Conservation (phyloP, 2,888 invertebrate genomes). For the Sycophila texana region DNA sequence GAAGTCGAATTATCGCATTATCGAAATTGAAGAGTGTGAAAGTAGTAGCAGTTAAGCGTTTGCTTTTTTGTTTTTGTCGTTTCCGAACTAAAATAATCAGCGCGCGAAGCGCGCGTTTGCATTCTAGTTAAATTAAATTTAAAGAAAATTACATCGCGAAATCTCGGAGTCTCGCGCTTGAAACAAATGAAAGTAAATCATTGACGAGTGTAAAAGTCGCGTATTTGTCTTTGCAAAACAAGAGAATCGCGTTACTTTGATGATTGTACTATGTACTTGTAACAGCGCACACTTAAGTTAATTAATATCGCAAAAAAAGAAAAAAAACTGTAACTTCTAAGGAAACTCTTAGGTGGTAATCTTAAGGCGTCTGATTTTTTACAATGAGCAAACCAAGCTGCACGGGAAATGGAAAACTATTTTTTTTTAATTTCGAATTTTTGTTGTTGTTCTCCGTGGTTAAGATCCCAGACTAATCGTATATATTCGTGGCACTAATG, state of each 20-base stretch:
- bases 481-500: constrained; percentile 28
- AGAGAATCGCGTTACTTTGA: constrained; percentile 52
- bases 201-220: constrained; percentile 49
- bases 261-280: constrained; percentile 44
- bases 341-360: constrained; percentile 30
- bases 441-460: neutral
- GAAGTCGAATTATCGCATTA: too few species aligned
- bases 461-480: neutral
- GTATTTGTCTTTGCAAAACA: constrained; percentile 50
- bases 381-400: constrained; percentile 20
- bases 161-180: constrained; percentile 49
- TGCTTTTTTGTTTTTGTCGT: too few species aligned
- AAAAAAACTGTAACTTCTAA: constrained; percentile 41
- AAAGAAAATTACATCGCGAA: constrained; percentile 45
- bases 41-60: too few species aligned
- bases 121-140: constrained; percentile 43
- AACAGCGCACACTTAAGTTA: constrained; percentile 51
- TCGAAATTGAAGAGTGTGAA: too few species aligned
- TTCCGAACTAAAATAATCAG: too few species aligned
- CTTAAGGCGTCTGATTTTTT: constrained; percentile 41
- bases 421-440: neutral
- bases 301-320: constrained; percentile 23
- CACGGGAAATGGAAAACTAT: neutral
- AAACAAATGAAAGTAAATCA: constrained; percentile 57
- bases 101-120: too few species aligned